Evolutionary conservation across 2,888 invertebrate genomes (phyloP).

Genomic region (Caenorhabditis doughertyi): DNA sequence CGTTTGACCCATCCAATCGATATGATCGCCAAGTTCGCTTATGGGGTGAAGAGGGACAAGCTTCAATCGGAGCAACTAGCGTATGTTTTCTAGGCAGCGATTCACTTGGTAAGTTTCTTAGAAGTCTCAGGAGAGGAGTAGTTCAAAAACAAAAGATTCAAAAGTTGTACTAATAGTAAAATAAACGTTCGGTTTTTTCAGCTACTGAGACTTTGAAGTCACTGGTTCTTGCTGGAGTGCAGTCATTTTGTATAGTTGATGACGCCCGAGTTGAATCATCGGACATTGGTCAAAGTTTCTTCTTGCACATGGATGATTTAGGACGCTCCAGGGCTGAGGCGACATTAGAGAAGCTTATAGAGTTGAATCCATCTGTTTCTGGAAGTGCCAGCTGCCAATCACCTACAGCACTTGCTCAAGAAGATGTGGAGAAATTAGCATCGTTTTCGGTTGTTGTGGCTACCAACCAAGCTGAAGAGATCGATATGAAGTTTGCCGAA

Average conservation of each 20-base stretch:
- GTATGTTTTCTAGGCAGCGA: conserved; percentile 89
- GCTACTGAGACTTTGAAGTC: conserved; percentile 94
- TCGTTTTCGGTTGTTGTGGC: conserved; percentile 89
- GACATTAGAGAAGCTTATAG: conserved; percentile 72
- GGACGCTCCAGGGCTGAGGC: conserved; percentile 85
- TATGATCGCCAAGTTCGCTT: conserved; percentile 91
- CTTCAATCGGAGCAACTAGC: conserved; percentile 91
- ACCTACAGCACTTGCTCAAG: conserved; percentile 10
- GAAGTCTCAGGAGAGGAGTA: not conserved
- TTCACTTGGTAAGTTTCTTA: conserved; percentile 58
- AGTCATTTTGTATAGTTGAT: conserved; percentile 84
- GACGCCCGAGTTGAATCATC: conserved; percentile 73
- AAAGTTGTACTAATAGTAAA: no score
- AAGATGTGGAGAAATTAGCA: conserved; percentile 21
- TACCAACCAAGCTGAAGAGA: conserved; percentile 88
- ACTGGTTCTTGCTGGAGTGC: conserved; percentile 91
- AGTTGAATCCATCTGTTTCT: conserved; percentile 78
- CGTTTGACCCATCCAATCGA: conserved; percentile 48
- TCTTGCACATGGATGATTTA: conserved; percentile 90
- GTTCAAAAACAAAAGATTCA: no score
- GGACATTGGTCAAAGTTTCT: conserved; percentile 88
- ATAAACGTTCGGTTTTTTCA: conserved; percentile 42
- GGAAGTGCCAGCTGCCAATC: conserved; percentile 61
- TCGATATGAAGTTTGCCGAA: conserved; percentile 66
- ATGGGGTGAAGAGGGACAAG: conserved; percentile 99